phyloP scores from a whole-genome alignment of 2,888 invertebrate genomes.

The Drosophila aldrichi region DNA sequence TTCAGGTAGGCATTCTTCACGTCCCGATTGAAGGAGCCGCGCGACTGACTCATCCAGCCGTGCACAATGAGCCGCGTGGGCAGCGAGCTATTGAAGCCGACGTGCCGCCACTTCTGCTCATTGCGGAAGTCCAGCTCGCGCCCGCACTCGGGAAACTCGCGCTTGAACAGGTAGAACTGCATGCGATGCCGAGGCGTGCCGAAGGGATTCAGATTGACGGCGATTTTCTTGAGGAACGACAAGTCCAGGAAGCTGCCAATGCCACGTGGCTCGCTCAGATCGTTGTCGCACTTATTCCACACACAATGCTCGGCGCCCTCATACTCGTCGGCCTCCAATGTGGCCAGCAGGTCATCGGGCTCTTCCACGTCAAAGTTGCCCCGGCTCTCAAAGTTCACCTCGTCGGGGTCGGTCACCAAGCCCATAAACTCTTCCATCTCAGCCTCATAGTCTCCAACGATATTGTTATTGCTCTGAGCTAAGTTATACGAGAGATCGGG shows the following conservation, averaged over 20 bases:
- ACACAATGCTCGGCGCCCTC: conserved; percentile 61
- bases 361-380: conserved; percentile 45
- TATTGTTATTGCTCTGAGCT: conserved; percentile 35
- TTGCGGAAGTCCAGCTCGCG: conserved; percentile 63
- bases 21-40: conserved; percentile 78
- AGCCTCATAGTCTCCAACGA: conserved; percentile 39
- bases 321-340: conserved; percentile 67
- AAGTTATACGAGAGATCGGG: not conserved
- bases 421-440: conserved; percentile 66
- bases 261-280: conserved; percentile 66
- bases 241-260: conserved; percentile 69
- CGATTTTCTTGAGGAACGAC: conserved; percentile 73
- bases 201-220: conserved; percentile 76
- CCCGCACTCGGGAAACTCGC: conserved; percentile 73
- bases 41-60: conserved; percentile 83
- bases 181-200: conserved; percentile 59
- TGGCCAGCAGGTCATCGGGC: conserved; percentile 36
- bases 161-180: conserved; percentile 77
- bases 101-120: conserved; percentile 47
- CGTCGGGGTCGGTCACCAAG: conserved; percentile 45
- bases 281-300: conserved; percentile 80
- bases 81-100: conserved; percentile 74
- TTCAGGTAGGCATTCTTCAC: conserved; percentile 79
- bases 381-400: conserved; percentile 36
- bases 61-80: conserved; percentile 82